Conservation (phyloP, 64 coral and sea anemone species). For the Porites lutea region DNA sequence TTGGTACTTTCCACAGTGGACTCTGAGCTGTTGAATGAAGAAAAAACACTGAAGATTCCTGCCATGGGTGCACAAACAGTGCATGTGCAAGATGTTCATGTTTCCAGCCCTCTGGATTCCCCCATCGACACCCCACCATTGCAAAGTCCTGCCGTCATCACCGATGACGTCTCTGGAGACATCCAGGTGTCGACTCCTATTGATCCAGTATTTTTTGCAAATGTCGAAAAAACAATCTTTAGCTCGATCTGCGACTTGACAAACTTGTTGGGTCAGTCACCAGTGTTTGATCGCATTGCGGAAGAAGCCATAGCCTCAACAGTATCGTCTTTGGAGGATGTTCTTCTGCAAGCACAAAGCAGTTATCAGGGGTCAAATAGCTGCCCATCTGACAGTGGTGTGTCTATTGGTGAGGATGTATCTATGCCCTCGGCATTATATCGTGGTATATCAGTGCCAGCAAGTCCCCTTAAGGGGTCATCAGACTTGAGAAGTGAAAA, state of each 20-base stretch:
- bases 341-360: constrained; percentile 18
- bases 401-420: not conserved
- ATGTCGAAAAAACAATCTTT: constrained; percentile 31
- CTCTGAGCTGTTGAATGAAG: not conserved
- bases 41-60: not conserved
- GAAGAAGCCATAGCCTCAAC: constrained; percentile 20
- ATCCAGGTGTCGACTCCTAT: not conserved
- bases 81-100: not conserved
- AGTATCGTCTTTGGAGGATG: not conserved
- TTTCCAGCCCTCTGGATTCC: not conserved
- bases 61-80: not conserved
- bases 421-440: not conserved
- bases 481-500: not conserved
- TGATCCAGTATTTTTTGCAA: constrained; percentile 16
- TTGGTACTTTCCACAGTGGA: not conserved
- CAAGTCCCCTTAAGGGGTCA: not conserved
- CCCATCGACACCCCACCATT: not conserved
- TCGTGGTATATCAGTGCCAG: not conserved
- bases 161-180: not conserved
- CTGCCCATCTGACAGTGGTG: constrained; percentile 35
- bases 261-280: constrained; percentile 3
- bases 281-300: constrained; percentile 42
- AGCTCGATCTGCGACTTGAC: constrained; percentile 24
- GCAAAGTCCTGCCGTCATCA: not conserved
- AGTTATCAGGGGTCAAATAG: constrained; percentile 7